Base-by-base conservation (phyloP, 2,113 vertebrate genomes). In the Pheucticus melanocephalus region DNA sequence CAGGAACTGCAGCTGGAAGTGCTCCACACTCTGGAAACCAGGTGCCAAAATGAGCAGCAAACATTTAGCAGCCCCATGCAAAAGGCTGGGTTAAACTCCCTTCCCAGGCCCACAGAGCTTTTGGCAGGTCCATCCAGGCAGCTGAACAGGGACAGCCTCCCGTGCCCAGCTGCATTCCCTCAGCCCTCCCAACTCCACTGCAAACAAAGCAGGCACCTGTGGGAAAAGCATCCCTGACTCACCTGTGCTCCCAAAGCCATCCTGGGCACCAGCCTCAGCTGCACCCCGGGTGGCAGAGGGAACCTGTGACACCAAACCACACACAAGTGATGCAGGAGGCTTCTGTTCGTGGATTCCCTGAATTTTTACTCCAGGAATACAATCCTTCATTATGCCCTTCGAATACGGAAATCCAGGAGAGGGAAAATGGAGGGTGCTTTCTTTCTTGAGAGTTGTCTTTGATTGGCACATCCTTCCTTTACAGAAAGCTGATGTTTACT, bases 401-500 rank as follows among this genome's bases (percentile, higher is more conserved):
- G 37, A 88, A 68, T 42, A 40, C 1, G 3, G 47, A 82, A 83
- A 83, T 44, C 12, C 35, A 47, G 40, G 56, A 60, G 82, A 73
- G 33, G 56, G 60, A 94, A 94, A 86, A 95, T 90, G 90, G 92
- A 95, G 71, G 63, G 33, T 31, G 37, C 47, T 88, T 66, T 83
- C 44, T 51, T 86, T 86, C 76, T 71, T 3, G 0, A 40, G 42
- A 81, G 17, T 47, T 53, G 31, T 17, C 82, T 81, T 84, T 78
- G 45, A 81, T n/a, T 64, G 59, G 75, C 70, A 77, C 40, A 33
- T 51, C 60, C 57, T 91, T 63, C 76, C 79, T 90, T 84, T 72
- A 68, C 90, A 86, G 77, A 87, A 94, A 85, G 68, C 90, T 88
- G 82, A 81, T 92, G 90, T 96, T 93, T 94, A 84, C 90, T 95